phyloP scores from a whole-genome alignment of 2,113 vertebrate species.

The Toxotes chatareus region DNA sequence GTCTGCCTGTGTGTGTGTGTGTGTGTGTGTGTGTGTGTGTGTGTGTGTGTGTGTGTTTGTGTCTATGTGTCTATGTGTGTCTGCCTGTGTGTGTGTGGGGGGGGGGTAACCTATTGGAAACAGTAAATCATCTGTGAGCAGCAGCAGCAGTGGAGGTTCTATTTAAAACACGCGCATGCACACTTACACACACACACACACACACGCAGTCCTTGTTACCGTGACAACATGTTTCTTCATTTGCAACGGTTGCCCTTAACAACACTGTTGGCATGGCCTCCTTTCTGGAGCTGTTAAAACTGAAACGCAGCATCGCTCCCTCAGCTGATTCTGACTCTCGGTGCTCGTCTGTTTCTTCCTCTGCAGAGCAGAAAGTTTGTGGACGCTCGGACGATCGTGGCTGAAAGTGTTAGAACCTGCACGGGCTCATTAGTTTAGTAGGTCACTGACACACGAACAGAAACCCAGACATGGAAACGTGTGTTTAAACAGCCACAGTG shows the following conservation, averaged over 20 bases:
- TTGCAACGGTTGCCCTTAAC: slow-evolving; percentile 80
- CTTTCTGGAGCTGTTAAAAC: slow-evolving; percentile 55
- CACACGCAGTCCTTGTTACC: slow-evolving; percentile 71
- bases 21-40: slow-evolving; percentile 20
- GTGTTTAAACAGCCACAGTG: too few species aligned
- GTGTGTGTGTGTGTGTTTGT: slow-evolving; percentile 15
- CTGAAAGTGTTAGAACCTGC: too few species aligned
- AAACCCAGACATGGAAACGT: too few species aligned
- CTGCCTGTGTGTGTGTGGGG: neutral
- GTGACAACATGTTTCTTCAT: slow-evolving; percentile 81
- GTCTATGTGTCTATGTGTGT: slow-evolving; percentile 12
- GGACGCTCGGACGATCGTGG: neutral
- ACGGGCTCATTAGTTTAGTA: too few species aligned
- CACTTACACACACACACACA: slow-evolving; percentile 20
- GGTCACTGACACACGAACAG: too few species aligned
- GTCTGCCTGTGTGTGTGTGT: neutral
- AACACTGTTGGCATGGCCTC: slow-evolving; percentile 74
- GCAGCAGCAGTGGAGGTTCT: slow-evolving; percentile 62
- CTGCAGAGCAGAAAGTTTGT: neutral
- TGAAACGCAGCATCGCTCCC: slow-evolving; percentile 41
- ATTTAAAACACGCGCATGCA: slow-evolving; percentile 70
- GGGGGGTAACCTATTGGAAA: slow-evolving; percentile 34
- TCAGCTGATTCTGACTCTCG: slow-evolving; percentile 12
- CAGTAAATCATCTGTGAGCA: slow-evolving; percentile 44
- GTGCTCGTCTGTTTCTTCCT: neutral